phyloP scores from a whole-genome alignment of 2,113 vertebrate genomes.

The Psettodes erumei region DNA sequence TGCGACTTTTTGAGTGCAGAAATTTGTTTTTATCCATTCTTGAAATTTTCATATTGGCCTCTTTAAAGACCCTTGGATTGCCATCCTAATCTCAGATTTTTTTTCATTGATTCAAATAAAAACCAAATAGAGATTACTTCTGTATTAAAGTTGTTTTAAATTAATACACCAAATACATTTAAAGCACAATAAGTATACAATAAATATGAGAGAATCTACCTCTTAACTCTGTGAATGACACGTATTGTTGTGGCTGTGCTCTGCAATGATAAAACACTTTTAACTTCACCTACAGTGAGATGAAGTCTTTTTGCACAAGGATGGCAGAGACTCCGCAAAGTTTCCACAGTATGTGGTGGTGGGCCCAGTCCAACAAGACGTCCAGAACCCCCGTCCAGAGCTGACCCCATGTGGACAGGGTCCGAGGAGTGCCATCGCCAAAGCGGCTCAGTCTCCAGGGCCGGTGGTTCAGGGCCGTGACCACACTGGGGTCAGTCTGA shows the following conservation, averaged over 20 bases:
- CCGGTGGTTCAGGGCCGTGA: slow-evolving; percentile 91
- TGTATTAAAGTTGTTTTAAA: background rate
- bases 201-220: background rate
- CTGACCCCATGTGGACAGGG: slow-evolving; percentile 81
- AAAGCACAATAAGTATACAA: no score
- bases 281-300: slow-evolving; percentile 88
- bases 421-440: slow-evolving; percentile 85
- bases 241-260: background rate
- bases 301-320: slow-evolving; percentile 90
- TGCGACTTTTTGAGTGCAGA: background rate
- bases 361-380: slow-evolving; percentile 90
- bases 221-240: background rate
- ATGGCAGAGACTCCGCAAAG: slow-evolving; percentile 93
- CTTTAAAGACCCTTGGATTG: background rate
- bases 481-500: slow-evolving; percentile 86
- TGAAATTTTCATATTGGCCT: background rate
- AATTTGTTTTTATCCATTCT: background rate
- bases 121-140: background rate
- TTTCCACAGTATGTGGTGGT: slow-evolving; percentile 91
- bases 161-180: background rate
- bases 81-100: no score
- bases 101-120: background rate
- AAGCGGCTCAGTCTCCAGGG: slow-evolving; percentile 91
- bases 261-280: background rate
- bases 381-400: slow-evolving; percentile 84